These are phyloP conservation scores for Syrrhaptes paradoxus DNA, from an alignment of 2,113 vertebrate species.

Conservation along the genomic window DNA sequence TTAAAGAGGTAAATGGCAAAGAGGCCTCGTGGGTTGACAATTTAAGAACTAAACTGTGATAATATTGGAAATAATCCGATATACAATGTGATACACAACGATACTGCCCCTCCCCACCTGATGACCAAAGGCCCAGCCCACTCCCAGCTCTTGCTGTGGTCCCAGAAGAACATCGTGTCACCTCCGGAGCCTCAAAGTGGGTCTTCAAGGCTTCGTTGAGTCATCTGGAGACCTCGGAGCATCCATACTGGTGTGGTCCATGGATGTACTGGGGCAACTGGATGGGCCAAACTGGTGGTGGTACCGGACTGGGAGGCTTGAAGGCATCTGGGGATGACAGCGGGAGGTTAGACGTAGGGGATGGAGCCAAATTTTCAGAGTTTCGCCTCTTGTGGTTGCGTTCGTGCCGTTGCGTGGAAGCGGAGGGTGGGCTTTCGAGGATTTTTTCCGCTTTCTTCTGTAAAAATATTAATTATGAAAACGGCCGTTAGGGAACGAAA, in stretches of 20 bases:
- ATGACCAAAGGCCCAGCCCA: no score
- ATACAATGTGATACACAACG: no score
- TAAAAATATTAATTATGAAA: no score
- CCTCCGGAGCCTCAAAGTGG: not conserved
- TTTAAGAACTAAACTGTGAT: no score
- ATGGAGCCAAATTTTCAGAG: not conserved
- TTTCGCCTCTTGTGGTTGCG: not conserved
- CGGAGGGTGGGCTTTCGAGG: not conserved
- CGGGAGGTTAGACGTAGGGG: rapidly evolving
- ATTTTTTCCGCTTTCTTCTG: not conserved
- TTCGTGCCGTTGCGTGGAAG: rapidly evolving
- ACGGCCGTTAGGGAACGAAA: not conserved
- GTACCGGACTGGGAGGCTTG: not conserved
- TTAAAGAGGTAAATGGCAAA: no score
- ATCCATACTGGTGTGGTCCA: not conserved
- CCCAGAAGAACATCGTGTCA: not conserved
- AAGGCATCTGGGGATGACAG: not conserved
- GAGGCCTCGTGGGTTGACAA: no score
- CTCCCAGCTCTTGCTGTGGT: not conserved
- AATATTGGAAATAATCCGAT: no score
- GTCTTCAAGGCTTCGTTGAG: not conserved
- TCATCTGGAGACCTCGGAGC: not conserved
- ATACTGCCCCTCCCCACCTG: no score
- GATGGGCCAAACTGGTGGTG: rapidly evolving
- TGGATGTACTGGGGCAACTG: no score